Base-by-base conservation (phyloP, 2,797 vertebrate species). In the Alectoris magna region DNA sequence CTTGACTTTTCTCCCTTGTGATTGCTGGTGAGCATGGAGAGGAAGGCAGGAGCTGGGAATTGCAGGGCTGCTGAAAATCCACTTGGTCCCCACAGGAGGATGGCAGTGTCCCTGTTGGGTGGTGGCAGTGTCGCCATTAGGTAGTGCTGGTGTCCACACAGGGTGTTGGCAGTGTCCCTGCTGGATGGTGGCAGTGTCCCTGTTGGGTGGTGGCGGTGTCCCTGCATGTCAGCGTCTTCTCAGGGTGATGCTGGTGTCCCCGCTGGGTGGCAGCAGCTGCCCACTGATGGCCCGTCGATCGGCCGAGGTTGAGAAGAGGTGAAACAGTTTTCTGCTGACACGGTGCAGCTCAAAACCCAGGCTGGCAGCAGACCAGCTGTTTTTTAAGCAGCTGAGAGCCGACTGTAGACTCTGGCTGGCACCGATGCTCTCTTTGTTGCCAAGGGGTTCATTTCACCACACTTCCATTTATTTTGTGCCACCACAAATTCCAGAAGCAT, bases 181-280 rank as follows among this genome's bases (percentile, higher is more conserved):
- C 53, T n/a, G 53, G 29, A 10, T 31, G 53, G 7, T 56, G 53
- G 36, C 26, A 11, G 16, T 46, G 31, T 46, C 48, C 44, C 80
- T 75, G n/a, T 73, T 71, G 70, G 81, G 66, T 21, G 46, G 46
- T 48, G 22, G 48, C 48, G 10, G 22, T 48, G 48, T 48, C 48
- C 22, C 48, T 41, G 39, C 39, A 4, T 41, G 39, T 10, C 39
- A 41, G 14, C 10, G 27, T 17, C 15, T 14, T 24, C 51, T 15
- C 31, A 19, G 17, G 53, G 17, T 9, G 53, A 6, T 11, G 56
- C 26, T 16, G 9, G 38, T 34, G 22, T 48, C 55, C 39, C 81
- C 91, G 74, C 83, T 76, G 80, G 91, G 75, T 80, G 86, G 80
- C 85, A 85, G 75, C n/a, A 71, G 71, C 88, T 34, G 49, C 68